Conservation (phyloP, 1,140 invertebrate species). For the Brachionus angularis region DNA sequence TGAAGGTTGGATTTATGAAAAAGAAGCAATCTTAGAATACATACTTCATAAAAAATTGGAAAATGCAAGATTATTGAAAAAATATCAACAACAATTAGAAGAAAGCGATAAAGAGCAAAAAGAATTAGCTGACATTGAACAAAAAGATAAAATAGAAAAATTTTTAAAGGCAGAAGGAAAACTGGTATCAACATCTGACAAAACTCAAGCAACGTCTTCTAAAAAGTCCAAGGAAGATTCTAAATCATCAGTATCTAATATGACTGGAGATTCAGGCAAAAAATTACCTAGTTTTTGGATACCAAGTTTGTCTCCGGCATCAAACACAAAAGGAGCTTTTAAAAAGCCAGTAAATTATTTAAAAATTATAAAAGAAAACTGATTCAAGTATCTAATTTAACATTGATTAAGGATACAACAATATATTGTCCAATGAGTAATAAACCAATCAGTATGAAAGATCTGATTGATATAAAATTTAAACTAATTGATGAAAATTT, state of each 20-base stretch:
- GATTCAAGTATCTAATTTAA: not conserved
- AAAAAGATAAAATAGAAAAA: constrained; percentile 66
- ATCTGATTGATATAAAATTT: constrained; percentile 89
- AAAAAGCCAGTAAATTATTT: constrained; percentile 55
- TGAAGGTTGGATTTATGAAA: constrained; percentile 92
- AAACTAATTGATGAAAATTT: constrained; percentile 64
- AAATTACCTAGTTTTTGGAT: constrained; percentile 94
- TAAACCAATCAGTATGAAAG: constrained; percentile 80
- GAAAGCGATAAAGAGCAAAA: constrained; percentile 63
- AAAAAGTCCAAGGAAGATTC: not conserved
- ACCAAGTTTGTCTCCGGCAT: constrained; percentile 77
- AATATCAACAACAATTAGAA: constrained; percentile 76
- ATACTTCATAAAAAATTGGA: constrained; percentile 91
- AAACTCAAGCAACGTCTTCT: not conserved
- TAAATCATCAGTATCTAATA: constrained; percentile 49
- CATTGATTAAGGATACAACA: constrained; percentile 63
- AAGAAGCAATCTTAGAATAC: constrained; percentile 92
- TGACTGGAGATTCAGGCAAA: constrained; percentile 63
- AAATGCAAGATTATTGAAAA: constrained; percentile 79
- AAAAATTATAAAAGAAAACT: constrained; percentile 46
- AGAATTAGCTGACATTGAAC: constrained; percentile 68
- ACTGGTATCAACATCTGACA: not conserved
- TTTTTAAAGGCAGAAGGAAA: constrained; percentile 69
- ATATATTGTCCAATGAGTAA: constrained; percentile 91
- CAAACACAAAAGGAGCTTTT: constrained; percentile 14